Evolutionary conservation across 1,140 invertebrate species (phyloP).

Genomic region (Drosophila bocqueti): DNA sequence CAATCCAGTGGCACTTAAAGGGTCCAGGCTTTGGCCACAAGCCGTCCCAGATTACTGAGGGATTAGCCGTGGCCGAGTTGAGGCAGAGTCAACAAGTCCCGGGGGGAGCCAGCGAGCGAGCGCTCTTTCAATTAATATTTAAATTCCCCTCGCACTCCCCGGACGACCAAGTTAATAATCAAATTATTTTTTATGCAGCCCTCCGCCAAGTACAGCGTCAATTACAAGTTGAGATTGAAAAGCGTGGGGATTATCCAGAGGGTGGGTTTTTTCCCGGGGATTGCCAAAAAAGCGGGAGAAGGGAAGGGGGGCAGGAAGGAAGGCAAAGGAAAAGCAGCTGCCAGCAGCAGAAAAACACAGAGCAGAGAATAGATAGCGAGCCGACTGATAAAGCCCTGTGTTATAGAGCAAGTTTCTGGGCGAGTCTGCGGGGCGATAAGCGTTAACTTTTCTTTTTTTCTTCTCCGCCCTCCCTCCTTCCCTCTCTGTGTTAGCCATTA

Average conservation of each 20-base stretch:
- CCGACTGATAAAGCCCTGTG: conserved; percentile 38
- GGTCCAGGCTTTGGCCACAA: background rate
- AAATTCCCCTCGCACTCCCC: conserved; percentile 52
- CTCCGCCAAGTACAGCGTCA: conserved; percentile 48
- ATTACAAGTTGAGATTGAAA: conserved; percentile 50
- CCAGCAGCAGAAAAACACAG: conserved; percentile 48
- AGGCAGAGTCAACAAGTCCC: conserved; percentile 31
- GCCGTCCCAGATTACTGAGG: conserved; percentile 23
- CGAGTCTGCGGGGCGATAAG: conserved; percentile 50
- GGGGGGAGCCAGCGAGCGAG: background rate
- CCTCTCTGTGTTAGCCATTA: conserved; percentile 39
- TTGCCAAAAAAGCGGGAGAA: conserved; percentile 21
- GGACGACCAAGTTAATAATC: conserved; percentile 71
- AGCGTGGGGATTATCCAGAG: conserved; percentile 4
- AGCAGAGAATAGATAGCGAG: conserved; percentile 21
- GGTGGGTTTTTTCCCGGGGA: conserved; percentile 1
- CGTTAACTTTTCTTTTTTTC: conserved; percentile 53
- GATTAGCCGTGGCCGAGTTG: conserved; percentile 17
- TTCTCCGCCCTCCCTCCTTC: background rate
- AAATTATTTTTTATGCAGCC: conserved; percentile 73
- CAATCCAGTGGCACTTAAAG: conserved; percentile 41
- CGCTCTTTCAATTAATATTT: conserved; percentile 77
- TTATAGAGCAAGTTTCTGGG: conserved; percentile 27
- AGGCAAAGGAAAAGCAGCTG: conserved; percentile 39
- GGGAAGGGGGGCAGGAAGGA: background rate